Evolutionary conservation across 2,113 vertebrate genomes (phyloP), one percentile per base, ranked within the genome.

Genomic region (Entomyzon cyanotis): DNA sequence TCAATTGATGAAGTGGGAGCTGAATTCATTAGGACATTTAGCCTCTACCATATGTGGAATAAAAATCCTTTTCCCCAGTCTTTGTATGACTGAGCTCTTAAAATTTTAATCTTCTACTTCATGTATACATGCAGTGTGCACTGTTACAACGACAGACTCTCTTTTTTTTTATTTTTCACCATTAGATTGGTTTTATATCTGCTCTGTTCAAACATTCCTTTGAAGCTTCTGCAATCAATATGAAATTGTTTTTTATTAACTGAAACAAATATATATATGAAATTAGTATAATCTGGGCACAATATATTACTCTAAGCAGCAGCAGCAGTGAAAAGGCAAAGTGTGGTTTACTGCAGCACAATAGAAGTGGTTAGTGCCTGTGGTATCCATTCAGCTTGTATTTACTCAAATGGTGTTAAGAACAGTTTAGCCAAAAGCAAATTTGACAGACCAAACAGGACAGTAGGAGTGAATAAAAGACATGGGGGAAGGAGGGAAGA

Each of bases 211-310:
- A 49, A 74, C 23, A 47, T 70, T 71, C 39, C 5, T 68, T 81
- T 67, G 25, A 60, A 73, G 21, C 4, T 87, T 92, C 68, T 70
- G 11, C 39, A 84, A 71, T 82, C 30, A 39, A 60, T 68, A 68
- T 12, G 27, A 87, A 93, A 75, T 93, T 75, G 4, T 15, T 78
- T 87, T 89, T 47, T 71, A 52, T 75, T 91, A 93, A 78, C 47
- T 68, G 69, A 89, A 93, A 84, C 33, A 67, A 67, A 94, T 77
- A 58, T 53, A 49, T 58, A 46, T 39, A 37, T 78, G 30, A 60
- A 83, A 16, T 27, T 24, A 17, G 11, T 47, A 52, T 84, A 89
- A 56, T 64, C 74, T 64, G 44, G 93, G 25, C 41, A 87, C 20
- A 63, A 68, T 63, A 25, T 12, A 6, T 63, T 92, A 16, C 77